Base-by-base conservation (phyloP, 2,113 vertebrate genomes). In the Austrofundulus limnaeus region DNA sequence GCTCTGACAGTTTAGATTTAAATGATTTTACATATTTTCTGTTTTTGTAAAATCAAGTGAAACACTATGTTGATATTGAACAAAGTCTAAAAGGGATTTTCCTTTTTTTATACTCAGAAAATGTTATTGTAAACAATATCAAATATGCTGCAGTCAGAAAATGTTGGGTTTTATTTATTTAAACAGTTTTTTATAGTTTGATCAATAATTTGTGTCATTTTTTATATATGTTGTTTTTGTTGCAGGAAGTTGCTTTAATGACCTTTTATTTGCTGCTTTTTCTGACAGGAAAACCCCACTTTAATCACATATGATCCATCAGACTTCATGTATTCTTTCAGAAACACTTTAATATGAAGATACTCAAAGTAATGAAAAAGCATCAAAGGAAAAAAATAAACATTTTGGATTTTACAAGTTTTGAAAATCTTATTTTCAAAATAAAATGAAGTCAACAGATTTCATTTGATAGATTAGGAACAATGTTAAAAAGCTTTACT, bases 21-120 rank as follows among this genome's bases (percentile, higher is more conserved):
- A 14, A 24, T 46, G 10, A 23, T 42, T 17, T 11, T n/a, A 23
- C 0, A 21, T 21, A 20, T 51, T 42, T 42, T 11, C 28, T 23
- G 47, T 17, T 64, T 7, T 3, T 34, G 19, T 8, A 57, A 65
- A 31, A 49, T 61, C 10, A 54, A 65, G 54, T 24, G 8, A n/a
- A 70, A 61, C 1, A 2, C 67, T n/a, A n/a, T n/a, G n/a, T 31
- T 16, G 20, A 47, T 11, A n/a, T n/a, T n/a, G n/a, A n/a, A n/a
- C n/a, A n/a, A n/a, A n/a, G n/a, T n/a, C n/a, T n/a, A 37, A 71
- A 68, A 70, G 46, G 58, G 58, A 53, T 20, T 13, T 42, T 28
- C 28, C 12, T 56, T n/a, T n/a, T n/a, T n/a, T n/a, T n/a, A n/a
- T n/a, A n/a, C n/a, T n/a, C n/a, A n/a, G n/a, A n/a, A n/a, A n/a